Base-by-base conservation (phyloP, 2,888 invertebrate genomes). In the Cryptocephalus moraei region DNA sequence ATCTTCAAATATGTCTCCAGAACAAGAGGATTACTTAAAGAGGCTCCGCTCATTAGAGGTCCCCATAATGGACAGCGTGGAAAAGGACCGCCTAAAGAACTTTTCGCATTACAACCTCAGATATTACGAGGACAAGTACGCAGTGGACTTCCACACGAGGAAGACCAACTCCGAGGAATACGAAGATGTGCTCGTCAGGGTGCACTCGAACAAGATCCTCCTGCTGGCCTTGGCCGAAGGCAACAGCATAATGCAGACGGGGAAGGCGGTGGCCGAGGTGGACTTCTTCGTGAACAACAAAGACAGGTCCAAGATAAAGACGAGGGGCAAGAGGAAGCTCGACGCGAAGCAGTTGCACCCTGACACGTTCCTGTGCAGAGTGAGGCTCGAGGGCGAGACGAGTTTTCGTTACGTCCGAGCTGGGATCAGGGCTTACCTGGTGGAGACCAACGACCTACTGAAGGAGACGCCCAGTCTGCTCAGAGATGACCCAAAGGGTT, bases 361-460 rank as follows among this genome's bases (percentile, higher is more conserved):
- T 11, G 38, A 55, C n/a, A 54, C 57, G n/a, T 49, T 58, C 46
- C 43, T 60, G 14, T 60, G 60, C 45, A 53, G 53, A 41, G 49
- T 60, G 12, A 52, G 56, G 39, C 55, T 58, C 33, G 53, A 57
- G 46, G 57, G 50, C 11, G 55, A 56, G 32, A 49, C 53, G 8
- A 52, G 51, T 33, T 13, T 52, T 44, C 52, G 52, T 43, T 58
- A 57, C 43, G 45, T 60, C 11, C 51, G 58, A 48, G 49, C 56
- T n/a, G 55, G 56, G 36, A 45, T 59, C 11, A 47, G 44, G 39
- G 55, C 55, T 8, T 53, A 51, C 8, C 41, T 60, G 39, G 52
- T 60, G 41, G 60, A 60, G 53, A 54, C 59, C 9, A 60, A 60
- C 46, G 50, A 55, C 33, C 38, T 49, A 10, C 41, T 60, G 31